Evolutionary conservation across 2,113 vertebrate species (phyloP).

Genomic region (Pterophyllum scalare): DNA sequence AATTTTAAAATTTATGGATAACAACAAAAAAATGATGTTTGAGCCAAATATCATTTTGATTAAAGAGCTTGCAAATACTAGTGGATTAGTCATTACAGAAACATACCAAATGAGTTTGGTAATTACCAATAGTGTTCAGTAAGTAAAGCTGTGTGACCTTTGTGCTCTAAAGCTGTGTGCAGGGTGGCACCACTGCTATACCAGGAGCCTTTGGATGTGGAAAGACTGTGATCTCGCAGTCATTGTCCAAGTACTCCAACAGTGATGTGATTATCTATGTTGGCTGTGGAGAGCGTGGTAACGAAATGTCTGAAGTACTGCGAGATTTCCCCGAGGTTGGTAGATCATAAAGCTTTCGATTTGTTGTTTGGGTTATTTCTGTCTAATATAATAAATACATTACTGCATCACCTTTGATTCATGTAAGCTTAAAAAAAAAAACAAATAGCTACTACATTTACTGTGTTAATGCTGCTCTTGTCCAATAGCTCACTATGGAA

Average conservation of each 20-base stretch:
- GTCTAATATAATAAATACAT: not conserved
- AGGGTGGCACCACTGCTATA: conserved; percentile 96
- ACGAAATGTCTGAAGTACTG: conserved; percentile 99
- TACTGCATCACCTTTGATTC: not conserved
- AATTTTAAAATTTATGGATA: not conserved
- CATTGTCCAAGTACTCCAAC: conserved; percentile 97
- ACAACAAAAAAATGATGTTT: not conserved
- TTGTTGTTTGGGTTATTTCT: not conserved
- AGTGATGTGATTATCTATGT: conserved; percentile 98
- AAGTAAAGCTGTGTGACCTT: not conserved
- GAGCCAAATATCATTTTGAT: not conserved
- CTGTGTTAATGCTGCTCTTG: not conserved
- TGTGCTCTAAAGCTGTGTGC: conserved; percentile 85
- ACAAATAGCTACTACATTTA: not conserved
- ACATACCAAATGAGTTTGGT: not conserved
- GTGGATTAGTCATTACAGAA: not conserved
- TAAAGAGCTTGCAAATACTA: not conserved
- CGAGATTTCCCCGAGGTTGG: conserved; percentile 97
- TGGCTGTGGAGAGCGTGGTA: conserved; percentile 96
- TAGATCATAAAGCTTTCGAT: not conserved
- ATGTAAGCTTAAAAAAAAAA: not conserved
- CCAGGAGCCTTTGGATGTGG: conserved; percentile 98
- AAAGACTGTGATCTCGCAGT: conserved; percentile 98
- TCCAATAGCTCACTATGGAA: conserved; percentile 92
- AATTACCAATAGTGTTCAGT: not conserved